Percentiles rank a stretch among this genome's conserved stretches.
Evolutionary conservation across 1,140 invertebrate genomes (phyloP).

Genomic region (Drosophila varians): DNA sequence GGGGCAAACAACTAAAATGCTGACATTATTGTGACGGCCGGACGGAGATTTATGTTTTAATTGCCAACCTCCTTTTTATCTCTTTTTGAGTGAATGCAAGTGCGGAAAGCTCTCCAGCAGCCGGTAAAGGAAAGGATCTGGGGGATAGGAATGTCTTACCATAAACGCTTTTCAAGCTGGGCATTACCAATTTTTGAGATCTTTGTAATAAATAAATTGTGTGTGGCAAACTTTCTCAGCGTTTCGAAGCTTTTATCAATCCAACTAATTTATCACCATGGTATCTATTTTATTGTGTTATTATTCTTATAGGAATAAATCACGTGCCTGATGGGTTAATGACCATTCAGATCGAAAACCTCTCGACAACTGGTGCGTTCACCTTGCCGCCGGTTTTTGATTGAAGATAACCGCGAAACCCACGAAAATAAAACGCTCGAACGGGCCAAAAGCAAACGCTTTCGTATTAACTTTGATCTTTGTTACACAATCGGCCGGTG

Average conservation of each 20-base stretch:
- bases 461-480: slow-evolving; percentile 53
- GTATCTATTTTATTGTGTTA: background rate
- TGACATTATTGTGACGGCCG: slow-evolving; percentile 58
- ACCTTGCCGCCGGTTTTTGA: slow-evolving; percentile 36
- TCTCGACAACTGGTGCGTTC: slow-evolving; percentile 47
- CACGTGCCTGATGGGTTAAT: slow-evolving; percentile 23
- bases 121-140: slow-evolving; percentile 63
- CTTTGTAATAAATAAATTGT: background rate
- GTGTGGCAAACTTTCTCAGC: background rate
- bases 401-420: slow-evolving; percentile 33
- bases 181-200: background rate
- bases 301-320: background rate
- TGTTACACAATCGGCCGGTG: slow-evolving; percentile 58
- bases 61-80: slow-evolving; percentile 50
- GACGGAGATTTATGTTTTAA: slow-evolving; percentile 64
- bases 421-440: slow-evolving; percentile 11
- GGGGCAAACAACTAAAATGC: slow-evolving; percentile 35
- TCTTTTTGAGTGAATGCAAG: slow-evolving; percentile 48
- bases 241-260: background rate
- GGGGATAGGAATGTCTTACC: slow-evolving; percentile 28
- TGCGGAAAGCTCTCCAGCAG: slow-evolving; percentile 26
- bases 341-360: slow-evolving; percentile 46
- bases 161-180: slow-evolving; percentile 5
- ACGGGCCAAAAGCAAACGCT: slow-evolving; percentile 13
- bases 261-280: too few relatives aligned